Conservation (phyloP, 1,140 invertebrate species). For the Bombus waltoni region DNA sequence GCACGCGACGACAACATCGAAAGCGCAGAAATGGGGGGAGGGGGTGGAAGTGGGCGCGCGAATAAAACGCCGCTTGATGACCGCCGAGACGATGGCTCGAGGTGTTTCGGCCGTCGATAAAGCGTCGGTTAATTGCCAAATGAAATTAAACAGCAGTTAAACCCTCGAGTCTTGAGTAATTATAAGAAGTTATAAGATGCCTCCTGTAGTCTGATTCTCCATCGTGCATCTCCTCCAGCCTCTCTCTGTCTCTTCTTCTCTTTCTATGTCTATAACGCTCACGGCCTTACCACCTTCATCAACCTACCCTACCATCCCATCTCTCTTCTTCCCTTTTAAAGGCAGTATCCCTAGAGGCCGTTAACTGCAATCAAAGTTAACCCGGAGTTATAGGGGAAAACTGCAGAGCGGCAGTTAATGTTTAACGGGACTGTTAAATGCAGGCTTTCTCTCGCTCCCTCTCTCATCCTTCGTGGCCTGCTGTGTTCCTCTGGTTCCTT, state of each 20-base stretch:
- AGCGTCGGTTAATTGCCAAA: constrained; percentile 79
- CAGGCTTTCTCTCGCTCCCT: constrained; percentile 66
- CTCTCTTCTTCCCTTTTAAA: constrained; percentile 72
- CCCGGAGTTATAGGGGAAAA: constrained; percentile 79
- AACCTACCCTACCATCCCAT: constrained; percentile 56
- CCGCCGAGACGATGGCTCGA: constrained; percentile 47
- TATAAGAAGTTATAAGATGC: constrained; percentile 80
- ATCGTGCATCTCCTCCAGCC: not conserved
- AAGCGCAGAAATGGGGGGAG: not conserved
- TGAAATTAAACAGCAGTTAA: constrained; percentile 81
- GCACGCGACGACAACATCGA: constrained; percentile 37
- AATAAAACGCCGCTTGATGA: constrained; percentile 58
- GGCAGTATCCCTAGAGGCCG: constrained; percentile 78
- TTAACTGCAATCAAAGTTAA: constrained; percentile 83
- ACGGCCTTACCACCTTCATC: constrained; percentile 63
- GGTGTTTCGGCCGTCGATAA: constrained; percentile 76
- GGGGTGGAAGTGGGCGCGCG: not conserved
- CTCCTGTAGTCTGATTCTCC: constrained; percentile 62
- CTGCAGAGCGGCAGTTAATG: constrained; percentile 80
- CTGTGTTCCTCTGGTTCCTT: not conserved
- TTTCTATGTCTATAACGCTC: constrained; percentile 43
- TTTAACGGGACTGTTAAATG: constrained; percentile 81
- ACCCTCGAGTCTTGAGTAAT: constrained; percentile 78
- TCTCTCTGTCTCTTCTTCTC: constrained; percentile 16
- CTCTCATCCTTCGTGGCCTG: not conserved